Evolutionary conservation across 1,140 invertebrate species (phyloP), one percentile per base, ranked within the genome.

Genomic region (Pristionchus pacificus): DNA sequence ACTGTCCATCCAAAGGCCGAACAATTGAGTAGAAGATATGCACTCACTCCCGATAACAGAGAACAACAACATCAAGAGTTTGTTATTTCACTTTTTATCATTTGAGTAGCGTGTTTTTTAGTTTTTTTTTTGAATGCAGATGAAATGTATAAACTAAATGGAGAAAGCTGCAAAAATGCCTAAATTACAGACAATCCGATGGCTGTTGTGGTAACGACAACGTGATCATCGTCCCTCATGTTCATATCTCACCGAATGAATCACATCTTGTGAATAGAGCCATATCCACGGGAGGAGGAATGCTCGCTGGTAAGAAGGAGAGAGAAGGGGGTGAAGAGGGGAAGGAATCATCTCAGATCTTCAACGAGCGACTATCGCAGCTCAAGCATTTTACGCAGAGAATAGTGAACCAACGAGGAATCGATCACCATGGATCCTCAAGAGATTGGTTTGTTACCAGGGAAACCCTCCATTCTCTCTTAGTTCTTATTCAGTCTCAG

Each of bases 151-250:
- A 3, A 10, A 27, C 15, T 68, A 38, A 27, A 27, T 28, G 57
- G 28, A 55, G 74, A 1, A 60, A 77, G 60, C 33, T n/a, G 25
- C 49, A 79, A 38, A 60, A 73, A 14, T 15, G 24, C 19, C 57
- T 75, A 19, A 57, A 15, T 57, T 19, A 57, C 2, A 15, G 31
- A 29, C 10, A 64, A 19, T 31, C 27, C 70, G 71, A 63, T 65
- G 67, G 67, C 0, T 73, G 74, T 60, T 75, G 74, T 58, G 71
- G 55, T 27, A 29, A 60, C 14, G 78, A 83, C 65, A 82, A 83
- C 61, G 80, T 82, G 2, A 83, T 82, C 30, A 82, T 82, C 13
- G 82, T 82, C 0, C 82, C 80, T 2, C 80, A 82, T 68, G 76
- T 82, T 0, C 82, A 82, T 62, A 81, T 82, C 31, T 74, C 77